Percentiles rank a stretch among this genome's conserved stretches.
These are phyloP conservation scores for Chionodraco myersi DNA, from an alignment of 2,113 vertebrate species.

Conservation along the genomic window DNA sequence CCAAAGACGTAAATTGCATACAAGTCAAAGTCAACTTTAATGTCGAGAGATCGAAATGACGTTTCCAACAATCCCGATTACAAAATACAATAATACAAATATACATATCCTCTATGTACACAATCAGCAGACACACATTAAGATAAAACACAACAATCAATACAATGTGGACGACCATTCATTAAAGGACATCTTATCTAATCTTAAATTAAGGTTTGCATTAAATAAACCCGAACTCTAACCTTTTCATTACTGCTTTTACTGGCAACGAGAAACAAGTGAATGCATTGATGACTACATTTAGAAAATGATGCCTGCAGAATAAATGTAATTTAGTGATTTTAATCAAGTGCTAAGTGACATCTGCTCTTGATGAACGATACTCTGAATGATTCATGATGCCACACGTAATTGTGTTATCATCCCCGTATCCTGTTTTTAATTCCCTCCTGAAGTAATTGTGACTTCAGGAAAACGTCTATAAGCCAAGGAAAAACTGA, in stretches of 20 bases:
- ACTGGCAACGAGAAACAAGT: not conserved
- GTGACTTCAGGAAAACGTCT: conserved; percentile 22
- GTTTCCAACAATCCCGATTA: too few relatives aligned
- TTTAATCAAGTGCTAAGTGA: not conserved
- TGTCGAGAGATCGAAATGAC: too few relatives aligned
- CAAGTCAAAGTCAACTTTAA: too few relatives aligned
- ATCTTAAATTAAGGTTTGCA: too few relatives aligned
- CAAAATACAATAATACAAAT: too few relatives aligned
- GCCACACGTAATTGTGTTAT: not conserved
- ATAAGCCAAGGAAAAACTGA: conserved; percentile 1
- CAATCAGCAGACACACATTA: too few relatives aligned
- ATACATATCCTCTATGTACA: too few relatives aligned
- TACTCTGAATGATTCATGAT: not conserved
- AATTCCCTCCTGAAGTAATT: not conserved
- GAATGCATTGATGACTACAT: not conserved
- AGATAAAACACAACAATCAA: too few relatives aligned
- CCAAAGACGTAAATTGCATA: too few relatives aligned
- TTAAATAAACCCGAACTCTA: not conserved
- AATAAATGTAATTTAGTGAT: conserved; percentile 17
- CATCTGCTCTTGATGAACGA: conserved; percentile 1
- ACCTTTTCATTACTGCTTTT: not conserved
- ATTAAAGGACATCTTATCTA: too few relatives aligned
- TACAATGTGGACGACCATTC: too few relatives aligned
- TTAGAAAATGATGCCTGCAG: not conserved
- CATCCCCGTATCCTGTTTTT: not conserved